Conservation (phyloP, 2,888 invertebrate genomes). For the Yponomeuta plumbellus region DNA sequence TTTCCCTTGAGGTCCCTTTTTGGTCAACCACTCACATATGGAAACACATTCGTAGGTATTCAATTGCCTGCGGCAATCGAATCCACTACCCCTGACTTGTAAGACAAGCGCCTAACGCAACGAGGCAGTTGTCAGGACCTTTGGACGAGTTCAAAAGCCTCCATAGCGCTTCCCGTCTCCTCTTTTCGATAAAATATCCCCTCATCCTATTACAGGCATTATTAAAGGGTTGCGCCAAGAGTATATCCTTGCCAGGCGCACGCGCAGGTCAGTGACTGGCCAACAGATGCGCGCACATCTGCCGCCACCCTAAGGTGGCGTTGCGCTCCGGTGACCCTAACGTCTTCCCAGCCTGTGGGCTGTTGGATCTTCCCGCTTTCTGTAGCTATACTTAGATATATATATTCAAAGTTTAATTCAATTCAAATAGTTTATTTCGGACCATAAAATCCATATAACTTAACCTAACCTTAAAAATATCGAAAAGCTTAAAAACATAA, state of each 20-base stretch:
- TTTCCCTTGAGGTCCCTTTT: too few relatives aligned
- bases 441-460: too few relatives aligned
- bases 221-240: constrained; percentile 1
- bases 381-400: too few relatives aligned
- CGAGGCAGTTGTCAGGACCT: not conserved
- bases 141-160: not conserved
- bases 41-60: too few relatives aligned
- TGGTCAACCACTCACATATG: too few relatives aligned
- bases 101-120: too few relatives aligned
- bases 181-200: not conserved
- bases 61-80: too few relatives aligned
- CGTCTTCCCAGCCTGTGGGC: constrained; percentile 33
- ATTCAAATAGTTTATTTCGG: too few relatives aligned
- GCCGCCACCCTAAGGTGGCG: constrained; percentile 22
- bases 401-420: too few relatives aligned
- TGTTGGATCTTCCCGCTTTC: not conserved
- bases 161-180: not conserved
- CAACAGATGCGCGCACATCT: constrained; percentile 23
- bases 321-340: constrained; percentile 40
- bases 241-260: not conserved
- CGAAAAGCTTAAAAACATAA: too few relatives aligned
- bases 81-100: too few relatives aligned
- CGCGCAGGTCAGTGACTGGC: constrained; percentile 17
- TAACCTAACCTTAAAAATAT: too few relatives aligned
- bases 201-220: not conserved